Evolutionary conservation across 2,888 invertebrate genomes (phyloP).

Genomic region (Folsomia candida): DNA sequence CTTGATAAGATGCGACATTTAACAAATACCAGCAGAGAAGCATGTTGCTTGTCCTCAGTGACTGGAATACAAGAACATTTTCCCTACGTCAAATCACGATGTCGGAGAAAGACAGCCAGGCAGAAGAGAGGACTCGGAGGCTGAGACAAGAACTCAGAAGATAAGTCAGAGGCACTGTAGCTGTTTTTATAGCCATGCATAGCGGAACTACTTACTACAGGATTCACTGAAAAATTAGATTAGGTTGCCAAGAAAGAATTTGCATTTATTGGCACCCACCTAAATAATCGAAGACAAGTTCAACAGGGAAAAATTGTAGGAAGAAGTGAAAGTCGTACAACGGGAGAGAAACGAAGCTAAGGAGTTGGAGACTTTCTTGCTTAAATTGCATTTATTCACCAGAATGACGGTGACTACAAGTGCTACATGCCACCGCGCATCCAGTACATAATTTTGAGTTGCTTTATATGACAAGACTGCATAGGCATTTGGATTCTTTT

Average conservation of each 20-base stretch:
- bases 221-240: background rate
- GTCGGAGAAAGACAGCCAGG: background rate
- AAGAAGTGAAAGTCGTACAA: background rate
- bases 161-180: no score
- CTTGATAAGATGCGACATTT: background rate
- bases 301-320: background rate
- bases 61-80: background rate
- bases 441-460: no score
- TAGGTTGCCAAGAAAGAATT: background rate
- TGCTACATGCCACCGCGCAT: no score
- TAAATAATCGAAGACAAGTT: constrained; percentile 1
- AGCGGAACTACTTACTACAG: background rate
- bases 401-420: background rate
- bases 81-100: background rate
- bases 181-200: no score
- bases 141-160: no score
- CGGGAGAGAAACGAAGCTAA: background rate
- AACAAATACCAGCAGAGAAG: background rate
- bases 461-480: no score
- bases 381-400: background rate
- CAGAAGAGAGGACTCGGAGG: no score
- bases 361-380: background rate
- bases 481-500: no score
- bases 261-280: constrained; percentile 7
- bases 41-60: background rate